A percentile compares a stretch with the other conserved stretches of the same genome.
phyloP scores from a whole-genome alignment of 1,140 invertebrate genomes.

The Pissodes strobi region DNA sequence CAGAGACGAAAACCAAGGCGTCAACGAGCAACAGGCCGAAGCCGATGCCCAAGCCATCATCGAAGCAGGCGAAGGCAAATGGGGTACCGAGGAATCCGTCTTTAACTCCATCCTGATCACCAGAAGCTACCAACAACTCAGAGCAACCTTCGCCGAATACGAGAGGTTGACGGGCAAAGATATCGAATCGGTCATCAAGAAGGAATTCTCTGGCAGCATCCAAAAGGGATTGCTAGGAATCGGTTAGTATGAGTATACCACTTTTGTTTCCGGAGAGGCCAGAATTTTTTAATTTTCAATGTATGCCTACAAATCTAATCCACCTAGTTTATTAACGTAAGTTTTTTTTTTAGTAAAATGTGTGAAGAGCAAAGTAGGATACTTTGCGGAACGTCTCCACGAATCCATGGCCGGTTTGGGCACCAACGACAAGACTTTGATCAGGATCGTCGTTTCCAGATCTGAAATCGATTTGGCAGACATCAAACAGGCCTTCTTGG shows the following conservation, averaged over 20 bases:
- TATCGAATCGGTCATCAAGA: constrained; percentile 85
- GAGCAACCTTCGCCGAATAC: constrained; percentile 80
- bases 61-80: constrained; percentile 75
- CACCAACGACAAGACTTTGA: constrained; percentile 87
- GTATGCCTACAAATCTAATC: too few species aligned
- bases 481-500: constrained; percentile 86
- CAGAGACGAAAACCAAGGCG: constrained; percentile 75
- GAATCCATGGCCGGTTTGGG: constrained; percentile 88
- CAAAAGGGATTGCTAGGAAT: constrained; percentile 85
- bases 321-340: background rate
- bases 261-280: background rate
- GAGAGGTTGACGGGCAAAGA: constrained; percentile 75
- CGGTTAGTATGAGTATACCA: constrained; percentile 64
- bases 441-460: constrained; percentile 86
- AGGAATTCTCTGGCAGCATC: constrained; percentile 85
- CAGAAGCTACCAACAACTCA: constrained; percentile 79
- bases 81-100: constrained; percentile 85
- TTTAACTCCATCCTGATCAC: constrained; percentile 84
- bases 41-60: constrained; percentile 74
- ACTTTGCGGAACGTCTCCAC: constrained; percentile 90
- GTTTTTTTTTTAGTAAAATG: constrained; percentile 72
- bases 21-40: constrained; percentile 68
- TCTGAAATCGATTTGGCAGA: constrained; percentile 91
- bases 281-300: too few species aligned
- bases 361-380: constrained; percentile 88